Base-by-base conservation (phyloP, 2,888 invertebrate genomes). In the Ochropleura leucogaster region DNA sequence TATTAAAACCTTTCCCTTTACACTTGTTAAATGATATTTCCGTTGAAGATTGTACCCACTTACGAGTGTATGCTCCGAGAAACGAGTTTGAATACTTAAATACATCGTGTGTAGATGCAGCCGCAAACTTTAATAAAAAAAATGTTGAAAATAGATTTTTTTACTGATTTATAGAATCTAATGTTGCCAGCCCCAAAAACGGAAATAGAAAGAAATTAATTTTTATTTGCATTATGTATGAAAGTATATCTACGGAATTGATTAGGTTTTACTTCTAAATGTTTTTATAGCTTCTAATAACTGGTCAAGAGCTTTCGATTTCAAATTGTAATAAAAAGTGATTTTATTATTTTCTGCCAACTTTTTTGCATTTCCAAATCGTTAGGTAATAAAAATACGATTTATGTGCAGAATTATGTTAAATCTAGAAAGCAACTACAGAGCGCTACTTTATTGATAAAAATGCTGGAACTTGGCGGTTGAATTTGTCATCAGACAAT, bases 1-100 rank as follows among this genome's bases (percentile, higher is more conserved):
- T 73, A 67, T 65, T 78, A 83, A 68, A 79, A 83, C 66, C 72
- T 82, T 80, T 87, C 86, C 85, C 80, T 86, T 85, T 83, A 70
- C 78, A 86, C 85, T 86, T 85, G 87, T 85, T 91, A 91, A 92
- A 84, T 88, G 80, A 82, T 79, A 88, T 89, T 89, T 92, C 91
- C 92, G 89, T 76, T 83, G 84, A 74, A 86, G 84, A 88, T 87
- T 82, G 81, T 85, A 83, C 70, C 66, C 70, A 83, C 64, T 78
- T 53, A 49, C 7, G 47, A 84, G 60, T 80, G 77, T 67, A 79
- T 68, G 79, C 64, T 68, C 40, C 20, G 66, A 74, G 71, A 53
- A 72, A 77, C 42, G 49, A 51, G 65, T 74, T 83, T 57, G 18
- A 55, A 75, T 69, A 79, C 30, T 83, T 57, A 16, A 55, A 75